Conservation (phyloP, 2,888 invertebrate species). For the Tipula vernalis region DNA sequence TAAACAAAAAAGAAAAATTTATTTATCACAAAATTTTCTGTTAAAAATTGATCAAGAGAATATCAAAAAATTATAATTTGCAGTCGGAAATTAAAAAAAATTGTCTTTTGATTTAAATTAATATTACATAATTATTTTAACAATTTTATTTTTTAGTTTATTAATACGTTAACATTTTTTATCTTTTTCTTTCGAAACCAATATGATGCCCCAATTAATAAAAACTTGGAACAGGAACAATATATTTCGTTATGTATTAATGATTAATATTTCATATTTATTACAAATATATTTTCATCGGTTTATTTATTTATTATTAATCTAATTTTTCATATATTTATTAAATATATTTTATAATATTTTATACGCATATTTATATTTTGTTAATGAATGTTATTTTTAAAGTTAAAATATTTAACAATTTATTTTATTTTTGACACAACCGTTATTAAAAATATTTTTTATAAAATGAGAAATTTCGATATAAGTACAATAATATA, state of each 20-base stretch:
- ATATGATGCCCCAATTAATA: neutral
- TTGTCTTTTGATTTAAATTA: neutral
- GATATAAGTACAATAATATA: neutral
- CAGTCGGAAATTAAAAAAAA: neutral
- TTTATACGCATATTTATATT: neutral
- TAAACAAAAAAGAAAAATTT: neutral
- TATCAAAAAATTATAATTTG: neutral
- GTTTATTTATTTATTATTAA: neutral
- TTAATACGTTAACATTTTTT: neutral
- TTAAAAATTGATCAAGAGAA: neutral
- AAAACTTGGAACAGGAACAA: slow-evolving; percentile 10
- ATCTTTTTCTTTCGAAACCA: neutral
- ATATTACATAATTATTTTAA: neutral
- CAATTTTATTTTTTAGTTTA: neutral
- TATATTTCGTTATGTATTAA: neutral
- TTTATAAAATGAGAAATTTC: neutral
- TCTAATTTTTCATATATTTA: neutral
- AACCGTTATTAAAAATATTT: slow-evolving; percentile 5
- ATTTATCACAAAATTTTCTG: neutral
- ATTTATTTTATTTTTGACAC: neutral
- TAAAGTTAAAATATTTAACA: slow-evolving; percentile 1
- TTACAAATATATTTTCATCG: neutral
- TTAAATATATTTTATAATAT: neutral
- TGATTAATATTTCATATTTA: neutral
- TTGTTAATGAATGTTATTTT: neutral